These are phyloP conservation scores for Brachionus sp. DNA, from an alignment of 1,140 invertebrate species.

Conservation along the genomic window DNA sequence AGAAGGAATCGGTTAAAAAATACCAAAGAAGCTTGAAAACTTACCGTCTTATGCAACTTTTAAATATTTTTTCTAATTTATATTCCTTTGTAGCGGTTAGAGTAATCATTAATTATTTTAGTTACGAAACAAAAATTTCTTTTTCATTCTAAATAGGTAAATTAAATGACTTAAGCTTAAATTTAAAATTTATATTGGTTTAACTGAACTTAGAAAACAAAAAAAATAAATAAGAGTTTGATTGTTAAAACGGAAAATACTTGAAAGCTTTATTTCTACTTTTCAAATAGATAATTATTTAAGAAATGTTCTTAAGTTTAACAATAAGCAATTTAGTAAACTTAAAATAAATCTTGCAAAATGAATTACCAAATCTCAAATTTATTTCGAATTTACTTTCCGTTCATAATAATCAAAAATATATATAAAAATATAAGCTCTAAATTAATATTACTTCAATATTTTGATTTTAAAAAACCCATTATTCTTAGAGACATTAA, in stretches of 20 bases:
- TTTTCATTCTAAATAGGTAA: neutral
- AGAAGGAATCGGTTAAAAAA: neutral
- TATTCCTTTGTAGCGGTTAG: neutral
- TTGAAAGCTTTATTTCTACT: neutral
- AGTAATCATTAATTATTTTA: neutral
- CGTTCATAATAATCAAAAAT: neutral
- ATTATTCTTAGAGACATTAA: neutral
- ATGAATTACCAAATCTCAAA: too few relatives aligned
- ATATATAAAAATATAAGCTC: too few relatives aligned
- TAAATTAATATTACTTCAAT: neutral
- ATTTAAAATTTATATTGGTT: neutral
- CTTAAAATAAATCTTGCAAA: neutral
- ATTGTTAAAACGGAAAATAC: neutral
- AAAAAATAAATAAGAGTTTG: neutral
- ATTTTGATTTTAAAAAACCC: neutral
- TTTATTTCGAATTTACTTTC: too few relatives aligned
- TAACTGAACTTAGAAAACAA: neutral
- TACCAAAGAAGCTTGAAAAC: neutral
- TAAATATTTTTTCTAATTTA: neutral
- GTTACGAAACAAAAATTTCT: neutral
- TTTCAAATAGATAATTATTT: neutral
- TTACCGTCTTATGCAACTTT: neutral
- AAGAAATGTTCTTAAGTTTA: neutral
- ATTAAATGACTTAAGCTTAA: neutral
- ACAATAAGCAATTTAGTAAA: neutral